Evolutionary conservation across 1,140 invertebrate genomes (phyloP), one percentile per base, ranked within the genome.

Genomic region (Drosophila orosa): DNA sequence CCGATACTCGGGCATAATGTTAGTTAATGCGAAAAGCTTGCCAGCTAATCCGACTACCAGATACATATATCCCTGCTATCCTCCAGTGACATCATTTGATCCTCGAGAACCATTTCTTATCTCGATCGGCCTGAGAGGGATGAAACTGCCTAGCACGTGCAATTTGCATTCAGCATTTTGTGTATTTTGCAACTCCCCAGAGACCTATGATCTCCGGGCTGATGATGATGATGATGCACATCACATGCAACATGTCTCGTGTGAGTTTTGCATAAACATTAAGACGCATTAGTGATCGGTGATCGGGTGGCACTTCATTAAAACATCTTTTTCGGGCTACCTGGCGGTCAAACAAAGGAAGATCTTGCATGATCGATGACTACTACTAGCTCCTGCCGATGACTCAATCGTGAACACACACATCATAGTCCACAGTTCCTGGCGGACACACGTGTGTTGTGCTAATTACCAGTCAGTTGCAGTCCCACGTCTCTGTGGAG

Each of bases 201-300:
- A 44, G 71, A 3, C 45, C 62, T 39, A 33, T 68, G 63, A 71
- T 55, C 63, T 31, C 27, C n/a, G 40, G 24, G 35, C 12, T 13
- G 52, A 10, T 13, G 17, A 59, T 40, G 22, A 65, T 45, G 47
- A 65, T 40, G 61, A 68, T 63, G 48, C n/a, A n/a, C n/a, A 42
- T 37, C 29, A 61, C 71, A 57, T 57, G 55, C 40, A 35, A 42
- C 39, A 17, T 17, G 39, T 55, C 55, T 27, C 45, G 52, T 73
- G 44, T 25, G 29, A 59, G 57, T 84, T 85, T 85, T 77, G 76
- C 79, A 82, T 87, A 87, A 79, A 66, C 67, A 86, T 85, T 75
- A 86, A 45, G 66, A 58, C 81, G 67, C 73, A 84, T 84, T 80
- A 84, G 80, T 24, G 52, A 12, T 31, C 27, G 7, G 24, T 73